phyloP scores from a whole-genome alignment of 2,888 invertebrate genomes.

The Synergus gifuensis region DNA sequence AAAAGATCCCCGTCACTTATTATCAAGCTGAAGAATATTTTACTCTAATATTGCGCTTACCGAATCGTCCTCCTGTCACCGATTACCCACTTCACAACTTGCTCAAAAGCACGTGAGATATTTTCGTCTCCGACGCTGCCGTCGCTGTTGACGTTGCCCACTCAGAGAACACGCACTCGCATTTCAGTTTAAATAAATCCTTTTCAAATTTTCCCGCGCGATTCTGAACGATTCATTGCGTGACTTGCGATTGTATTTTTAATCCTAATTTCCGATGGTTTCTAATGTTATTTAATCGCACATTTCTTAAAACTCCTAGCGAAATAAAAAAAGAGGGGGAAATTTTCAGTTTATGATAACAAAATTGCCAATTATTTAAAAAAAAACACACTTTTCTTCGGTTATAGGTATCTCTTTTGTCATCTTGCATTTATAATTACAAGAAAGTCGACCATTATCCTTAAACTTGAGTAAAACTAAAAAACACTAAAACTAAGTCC shows the following conservation, averaged over 20 bases:
- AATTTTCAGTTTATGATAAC: neutral
- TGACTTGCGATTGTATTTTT: neutral
- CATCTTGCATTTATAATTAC: constrained; percentile 25
- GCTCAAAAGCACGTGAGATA: constrained; percentile 69
- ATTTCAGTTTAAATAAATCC: neutral
- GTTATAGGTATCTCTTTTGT: neutral
- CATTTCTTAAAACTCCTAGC: neutral
- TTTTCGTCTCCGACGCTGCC: constrained; percentile 61
- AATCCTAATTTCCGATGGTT: neutral
- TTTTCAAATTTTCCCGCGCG: neutral
- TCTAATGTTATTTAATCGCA: neutral
- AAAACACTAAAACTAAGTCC: constrained; percentile 25
- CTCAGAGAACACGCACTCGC: neutral
- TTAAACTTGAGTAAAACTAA: constrained; percentile 14
- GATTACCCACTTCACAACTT: constrained; percentile 54
- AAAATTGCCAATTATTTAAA: neutral
- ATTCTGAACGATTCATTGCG: neutral
- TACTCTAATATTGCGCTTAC: constrained; percentile 52
- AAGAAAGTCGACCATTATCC: constrained; percentile 26
- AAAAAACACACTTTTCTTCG: neutral
- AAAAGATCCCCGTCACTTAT: neutral
- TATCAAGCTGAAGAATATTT: neutral
- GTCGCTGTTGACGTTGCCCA: neutral
- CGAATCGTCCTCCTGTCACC: constrained; percentile 49
- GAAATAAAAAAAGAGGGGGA: too few species aligned